These are phyloP conservation scores for Rhynchonycteris naso DNA, from an alignment of 2,797 vertebrate genomes.

Conservation along the genomic window DNA sequence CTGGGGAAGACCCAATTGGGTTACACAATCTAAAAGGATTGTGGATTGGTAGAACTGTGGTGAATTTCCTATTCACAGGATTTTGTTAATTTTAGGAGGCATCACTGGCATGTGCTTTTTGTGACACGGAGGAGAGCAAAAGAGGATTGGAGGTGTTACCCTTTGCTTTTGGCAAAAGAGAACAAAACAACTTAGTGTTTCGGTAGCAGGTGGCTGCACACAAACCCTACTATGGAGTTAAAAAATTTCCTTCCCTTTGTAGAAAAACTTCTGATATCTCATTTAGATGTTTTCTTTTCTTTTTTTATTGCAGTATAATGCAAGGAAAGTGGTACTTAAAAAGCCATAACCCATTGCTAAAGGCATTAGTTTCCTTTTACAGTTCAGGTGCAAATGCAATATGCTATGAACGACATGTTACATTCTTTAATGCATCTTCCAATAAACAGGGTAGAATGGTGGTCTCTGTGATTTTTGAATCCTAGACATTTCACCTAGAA, in stretches of 20 bases:
- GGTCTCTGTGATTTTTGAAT: conserved; percentile 34
- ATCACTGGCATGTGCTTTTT: neutral
- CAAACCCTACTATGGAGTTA: conserved; percentile 57
- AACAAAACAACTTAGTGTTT: neutral
- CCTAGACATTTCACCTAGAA: conserved; percentile 43
- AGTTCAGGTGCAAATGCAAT: conserved; percentile 63
- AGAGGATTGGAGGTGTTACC: neutral
- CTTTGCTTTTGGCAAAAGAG: conserved; percentile 11
- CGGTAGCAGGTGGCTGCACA: conserved; percentile 52
- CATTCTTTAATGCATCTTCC: conserved; percentile 63
- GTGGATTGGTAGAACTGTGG: neutral
- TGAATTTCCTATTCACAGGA: neutral
- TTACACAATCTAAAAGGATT: neutral
- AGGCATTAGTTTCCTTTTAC: conserved; percentile 75
- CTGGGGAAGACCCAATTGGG: neutral
- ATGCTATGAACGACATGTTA: conserved; percentile 54
- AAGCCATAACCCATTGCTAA: conserved; percentile 79
- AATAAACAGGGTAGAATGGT: conserved; percentile 59
- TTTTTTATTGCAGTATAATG: conserved; percentile 80
- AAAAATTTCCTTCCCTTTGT: conserved; percentile 60
- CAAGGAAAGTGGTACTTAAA: conserved; percentile 81
- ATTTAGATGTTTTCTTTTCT: conserved; percentile 71
- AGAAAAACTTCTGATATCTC: conserved; percentile 72
- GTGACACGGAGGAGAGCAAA: neutral
- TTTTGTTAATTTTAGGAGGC: conserved; percentile 37